These are phyloP conservation scores for Drosophila nannoptera DNA, from an alignment of 1,140 invertebrate species.

Conservation along the genomic window DNA sequence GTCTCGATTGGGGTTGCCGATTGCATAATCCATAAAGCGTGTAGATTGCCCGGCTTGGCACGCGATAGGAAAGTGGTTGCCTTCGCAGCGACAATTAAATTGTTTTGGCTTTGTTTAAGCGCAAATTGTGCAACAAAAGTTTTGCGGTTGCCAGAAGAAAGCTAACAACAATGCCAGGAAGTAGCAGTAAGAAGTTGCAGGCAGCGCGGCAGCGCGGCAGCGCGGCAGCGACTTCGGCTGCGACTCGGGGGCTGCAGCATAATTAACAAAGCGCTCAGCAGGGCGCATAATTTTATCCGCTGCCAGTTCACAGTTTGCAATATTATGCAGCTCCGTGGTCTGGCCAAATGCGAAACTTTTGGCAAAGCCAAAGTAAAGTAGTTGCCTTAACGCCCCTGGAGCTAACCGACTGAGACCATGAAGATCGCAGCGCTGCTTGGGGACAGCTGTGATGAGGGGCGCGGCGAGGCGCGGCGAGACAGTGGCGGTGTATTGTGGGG, in stretches of 20 bases:
- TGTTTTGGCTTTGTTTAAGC: slow-evolving; percentile 76
- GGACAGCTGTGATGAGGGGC: background rate
- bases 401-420: slow-evolving; percentile 41
- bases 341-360: slow-evolving; percentile 47
- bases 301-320: slow-evolving; percentile 44
- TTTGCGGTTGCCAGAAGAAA: slow-evolving; percentile 65
- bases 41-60: slow-evolving; percentile 4
- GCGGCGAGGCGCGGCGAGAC: background rate
- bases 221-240: slow-evolving; percentile 9
- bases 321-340: slow-evolving; percentile 49
- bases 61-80: slow-evolving; percentile 11
- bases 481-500: background rate
- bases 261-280: slow-evolving; percentile 76
- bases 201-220: slow-evolving; percentile 1
- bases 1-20: slow-evolving; percentile 33
- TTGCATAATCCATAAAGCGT: slow-evolving; percentile 18
- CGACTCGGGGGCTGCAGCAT: slow-evolving; percentile 54
- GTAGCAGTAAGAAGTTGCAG: slow-evolving; percentile 19
- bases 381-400: slow-evolving; percentile 63
- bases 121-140: slow-evolving; percentile 76
- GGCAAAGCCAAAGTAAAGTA: slow-evolving; percentile 68
- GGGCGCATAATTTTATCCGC: slow-evolving; percentile 68
- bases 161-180: slow-evolving; percentile 53
- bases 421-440: slow-evolving; percentile 28
- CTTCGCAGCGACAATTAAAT: slow-evolving; percentile 70